These are phyloP conservation scores for Nebria brevicollis DNA, from an alignment of 2,888 invertebrate genomes.

Conservation along the genomic window DNA sequence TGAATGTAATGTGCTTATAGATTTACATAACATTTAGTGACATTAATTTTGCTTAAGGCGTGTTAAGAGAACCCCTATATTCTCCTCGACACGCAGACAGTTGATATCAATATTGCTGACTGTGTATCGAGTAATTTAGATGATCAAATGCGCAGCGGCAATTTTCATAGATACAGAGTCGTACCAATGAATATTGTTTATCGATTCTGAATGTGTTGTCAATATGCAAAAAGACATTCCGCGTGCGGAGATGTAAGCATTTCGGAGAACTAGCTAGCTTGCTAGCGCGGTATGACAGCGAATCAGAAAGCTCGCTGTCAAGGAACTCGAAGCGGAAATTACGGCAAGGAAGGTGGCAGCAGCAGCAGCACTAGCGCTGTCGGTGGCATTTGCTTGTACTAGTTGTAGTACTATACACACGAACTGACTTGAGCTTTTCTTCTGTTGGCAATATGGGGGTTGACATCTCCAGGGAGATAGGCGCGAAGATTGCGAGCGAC, in stretches of 20 bases:
- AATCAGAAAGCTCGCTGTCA: slow-evolving; percentile 54
- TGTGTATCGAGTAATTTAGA: slow-evolving; percentile 14
- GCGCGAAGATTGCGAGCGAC: slow-evolving; percentile 41
- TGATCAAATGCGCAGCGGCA: slow-evolving; percentile 28
- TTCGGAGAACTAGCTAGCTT: not conserved
- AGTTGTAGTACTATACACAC: not conserved
- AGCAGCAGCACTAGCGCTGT: slow-evolving; percentile 15
- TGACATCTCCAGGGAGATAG: slow-evolving; percentile 48
- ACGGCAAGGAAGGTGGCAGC: slow-evolving; percentile 51
- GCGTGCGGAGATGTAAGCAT: slow-evolving; percentile 36
- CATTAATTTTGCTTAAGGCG: too few species aligned
- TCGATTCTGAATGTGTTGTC: slow-evolving; percentile 24
- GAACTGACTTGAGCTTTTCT: not conserved
- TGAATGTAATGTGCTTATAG: too few species aligned
- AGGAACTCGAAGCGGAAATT: slow-evolving; percentile 55
- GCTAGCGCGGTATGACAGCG: slow-evolving; percentile 47
- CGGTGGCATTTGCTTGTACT: slow-evolving; percentile 13
- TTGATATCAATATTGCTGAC: too few species aligned
- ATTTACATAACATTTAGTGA: too few species aligned
- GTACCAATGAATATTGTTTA: slow-evolving; percentile 31
- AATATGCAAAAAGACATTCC: slow-evolving; percentile 36
- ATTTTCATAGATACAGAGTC: slow-evolving; percentile 22
- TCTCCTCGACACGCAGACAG: too few species aligned
- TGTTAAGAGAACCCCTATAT: too few species aligned
- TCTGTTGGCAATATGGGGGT: slow-evolving; percentile 11